Conservation (phyloP, 2,797 vertebrate genomes). For the Molossus alvarezi region DNA sequence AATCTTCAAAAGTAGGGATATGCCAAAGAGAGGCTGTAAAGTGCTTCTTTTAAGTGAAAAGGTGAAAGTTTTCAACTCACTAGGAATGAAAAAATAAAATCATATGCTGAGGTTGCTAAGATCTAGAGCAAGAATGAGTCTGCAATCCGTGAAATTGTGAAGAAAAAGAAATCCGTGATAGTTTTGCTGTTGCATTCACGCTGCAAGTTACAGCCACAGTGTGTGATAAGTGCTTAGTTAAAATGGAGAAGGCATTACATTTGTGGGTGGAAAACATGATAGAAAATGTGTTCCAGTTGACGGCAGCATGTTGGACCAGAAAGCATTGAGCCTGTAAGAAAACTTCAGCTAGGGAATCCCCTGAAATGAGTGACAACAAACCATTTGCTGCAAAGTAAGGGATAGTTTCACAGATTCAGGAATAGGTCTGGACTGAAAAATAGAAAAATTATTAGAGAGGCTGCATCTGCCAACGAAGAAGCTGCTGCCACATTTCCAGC, state of each 20-base stretch:
- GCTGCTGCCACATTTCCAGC: background rate
- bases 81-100: background rate
- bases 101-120: background rate
- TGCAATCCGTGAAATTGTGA: background rate
- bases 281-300: background rate
- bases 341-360: background rate
- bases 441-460: background rate
- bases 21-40: background rate
- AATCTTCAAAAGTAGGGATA: background rate
- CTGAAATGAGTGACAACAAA: background rate
- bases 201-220: background rate
- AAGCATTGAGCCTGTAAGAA: background rate
- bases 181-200: background rate
- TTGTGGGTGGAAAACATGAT: background rate
- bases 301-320: background rate
- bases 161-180: background rate
- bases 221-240: background rate
- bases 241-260: background rate
- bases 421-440: background rate
- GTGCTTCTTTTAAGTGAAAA: background rate
- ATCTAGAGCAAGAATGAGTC: background rate
- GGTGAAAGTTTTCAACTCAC: background rate
- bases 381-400: background rate
- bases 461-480: background rate
- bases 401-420: background rate